These are phyloP conservation scores for Aplysina aerophoba DNA, from an alignment of 37 sponge, comb jelly and placozoan species.

Conservation along the genomic window DNA sequence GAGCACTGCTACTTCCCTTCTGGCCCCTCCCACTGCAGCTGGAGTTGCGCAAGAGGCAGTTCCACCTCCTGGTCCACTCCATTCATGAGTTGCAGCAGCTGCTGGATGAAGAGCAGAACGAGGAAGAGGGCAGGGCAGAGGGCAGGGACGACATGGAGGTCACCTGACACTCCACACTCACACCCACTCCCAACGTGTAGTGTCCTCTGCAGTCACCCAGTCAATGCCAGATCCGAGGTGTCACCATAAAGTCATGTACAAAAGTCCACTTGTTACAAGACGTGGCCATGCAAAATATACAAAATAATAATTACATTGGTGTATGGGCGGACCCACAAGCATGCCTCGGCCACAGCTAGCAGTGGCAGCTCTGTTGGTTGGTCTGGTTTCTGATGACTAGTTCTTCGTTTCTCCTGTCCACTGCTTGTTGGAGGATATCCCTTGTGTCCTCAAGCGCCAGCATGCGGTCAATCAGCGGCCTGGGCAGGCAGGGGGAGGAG, in stretches of 20 bases:
- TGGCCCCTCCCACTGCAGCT: constrained; percentile 10
- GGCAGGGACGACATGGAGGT: background rate
- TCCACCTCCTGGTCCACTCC: constrained; percentile 75
- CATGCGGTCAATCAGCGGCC: constrained; percentile 6
- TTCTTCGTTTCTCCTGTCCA: constrained; percentile 14
- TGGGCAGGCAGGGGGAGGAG: background rate
- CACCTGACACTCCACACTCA: background rate
- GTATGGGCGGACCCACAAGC: no score
- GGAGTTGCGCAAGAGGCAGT: constrained; percentile 75
- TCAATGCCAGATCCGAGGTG: no score
- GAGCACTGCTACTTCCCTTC: no score
- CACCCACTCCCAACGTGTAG: no score
- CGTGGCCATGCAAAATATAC: no score
- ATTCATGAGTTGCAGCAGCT: constrained; percentile 78
- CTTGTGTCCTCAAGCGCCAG: background rate
- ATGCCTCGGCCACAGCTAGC: no score
- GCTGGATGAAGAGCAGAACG: constrained; percentile 37
- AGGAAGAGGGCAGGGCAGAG: background rate
- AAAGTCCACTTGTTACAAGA: no score
- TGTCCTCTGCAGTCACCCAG: no score
- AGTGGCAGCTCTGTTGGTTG: no score
- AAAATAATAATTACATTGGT: no score
- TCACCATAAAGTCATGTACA: no score
- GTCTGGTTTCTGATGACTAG: background rate
- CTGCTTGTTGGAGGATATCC: constrained; percentile 10